phyloP scores from a whole-genome alignment of 2,888 invertebrate genomes.

The Erynnis tages region DNA sequence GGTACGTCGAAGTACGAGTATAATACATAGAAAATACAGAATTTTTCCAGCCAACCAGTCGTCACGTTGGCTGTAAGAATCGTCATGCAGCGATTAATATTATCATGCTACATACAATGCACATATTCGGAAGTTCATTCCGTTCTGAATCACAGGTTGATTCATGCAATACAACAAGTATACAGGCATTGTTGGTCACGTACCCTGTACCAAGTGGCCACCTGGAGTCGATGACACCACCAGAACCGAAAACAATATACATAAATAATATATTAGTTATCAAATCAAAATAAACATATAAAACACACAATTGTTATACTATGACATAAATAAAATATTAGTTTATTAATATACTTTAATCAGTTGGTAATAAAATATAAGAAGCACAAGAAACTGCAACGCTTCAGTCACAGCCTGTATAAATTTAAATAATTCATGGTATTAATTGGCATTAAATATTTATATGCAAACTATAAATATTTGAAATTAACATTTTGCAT shows the following conservation, averaged over 20 bases:
- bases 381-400: too few relatives aligned
- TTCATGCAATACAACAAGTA: conserved; percentile 46
- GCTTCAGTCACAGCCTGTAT: too few relatives aligned
- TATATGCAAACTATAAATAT: too few relatives aligned
- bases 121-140: conserved; percentile 30
- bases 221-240: conserved; percentile 82
- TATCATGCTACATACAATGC: conserved; percentile 41
- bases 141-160: conserved; percentile 41
- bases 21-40: neutral
- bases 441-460: too few relatives aligned
- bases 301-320: conserved; percentile 18
- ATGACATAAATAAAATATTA: neutral
- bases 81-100: conserved; percentile 32
- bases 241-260: conserved; percentile 79
- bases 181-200: conserved; percentile 72
- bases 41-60: conserved; percentile 36
- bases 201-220: conserved; percentile 96
- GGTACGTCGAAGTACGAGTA: neutral
- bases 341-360: too few relatives aligned
- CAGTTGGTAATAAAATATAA: too few relatives aligned
- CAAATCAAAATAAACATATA: conserved; percentile 26
- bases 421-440: too few relatives aligned
- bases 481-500: too few relatives aligned
- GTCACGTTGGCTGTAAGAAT: conserved; percentile 31
- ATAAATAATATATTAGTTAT: conserved; percentile 50